Percentiles rank a stretch among this genome's conserved stretches.
Evolutionary conservation across 2,888 invertebrate species (phyloP).

Genomic region (Melinopterus prodromus): DNA sequence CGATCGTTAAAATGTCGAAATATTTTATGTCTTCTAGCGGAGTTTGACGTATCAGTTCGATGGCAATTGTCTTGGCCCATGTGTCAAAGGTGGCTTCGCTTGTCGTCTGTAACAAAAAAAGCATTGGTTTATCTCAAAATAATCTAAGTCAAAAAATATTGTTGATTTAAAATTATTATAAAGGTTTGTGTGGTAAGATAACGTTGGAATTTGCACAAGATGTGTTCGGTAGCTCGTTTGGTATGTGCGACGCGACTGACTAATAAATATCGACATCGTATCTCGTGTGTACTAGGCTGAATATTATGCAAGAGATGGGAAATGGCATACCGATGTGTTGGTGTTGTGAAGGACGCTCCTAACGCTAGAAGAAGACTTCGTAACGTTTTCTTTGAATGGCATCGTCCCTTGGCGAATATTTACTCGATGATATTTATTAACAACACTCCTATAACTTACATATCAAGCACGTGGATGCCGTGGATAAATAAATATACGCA

Average conservation of each 20-base stretch:
- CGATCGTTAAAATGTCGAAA: conserved; percentile 73
- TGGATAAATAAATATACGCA: too few relatives aligned
- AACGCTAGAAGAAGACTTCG: neutral
- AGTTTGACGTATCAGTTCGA: conserved; percentile 78
- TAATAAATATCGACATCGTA: neutral
- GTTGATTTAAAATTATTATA: conserved; percentile 9
- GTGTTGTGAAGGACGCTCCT: neutral
- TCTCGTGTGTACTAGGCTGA: neutral
- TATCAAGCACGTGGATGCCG: too few relatives aligned
- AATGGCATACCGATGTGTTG: conserved; percentile 14
- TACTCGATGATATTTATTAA: neutral
- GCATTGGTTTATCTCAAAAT: conserved; percentile 11
- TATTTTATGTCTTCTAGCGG: conserved; percentile 77
- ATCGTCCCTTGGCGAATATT: neutral
- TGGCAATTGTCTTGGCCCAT: conserved; percentile 78
- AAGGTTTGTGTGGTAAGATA: too few relatives aligned
- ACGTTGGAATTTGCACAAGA: too few relatives aligned
- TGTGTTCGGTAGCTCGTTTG: neutral
- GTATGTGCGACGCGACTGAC: neutral
- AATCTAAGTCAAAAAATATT: neutral
- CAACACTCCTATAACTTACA: too few relatives aligned
- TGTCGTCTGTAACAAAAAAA: conserved; percentile 69
- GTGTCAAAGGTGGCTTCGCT: conserved; percentile 74
- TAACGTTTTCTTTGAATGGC: neutral
- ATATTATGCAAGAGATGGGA: conserved; percentile 12